phyloP scores from a whole-genome alignment of 2,888 invertebrate species.

The Trypoxylon attenuatum region DNA sequence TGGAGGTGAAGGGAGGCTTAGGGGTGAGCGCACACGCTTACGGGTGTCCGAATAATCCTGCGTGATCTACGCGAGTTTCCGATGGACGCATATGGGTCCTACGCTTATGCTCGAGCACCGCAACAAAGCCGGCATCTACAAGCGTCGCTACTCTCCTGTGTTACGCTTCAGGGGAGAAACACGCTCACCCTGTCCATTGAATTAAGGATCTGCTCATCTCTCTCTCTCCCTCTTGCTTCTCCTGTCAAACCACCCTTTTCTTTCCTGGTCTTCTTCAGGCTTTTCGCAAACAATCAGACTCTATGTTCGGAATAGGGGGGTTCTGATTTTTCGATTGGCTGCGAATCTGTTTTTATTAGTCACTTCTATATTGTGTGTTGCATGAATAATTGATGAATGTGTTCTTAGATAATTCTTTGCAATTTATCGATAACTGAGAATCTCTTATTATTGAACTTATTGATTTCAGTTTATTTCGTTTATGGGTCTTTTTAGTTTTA shows the following conservation, averaged over 20 bases:
- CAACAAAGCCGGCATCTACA: conserved; percentile 34
- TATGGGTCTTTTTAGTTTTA: too few relatives aligned
- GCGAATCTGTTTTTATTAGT: too few relatives aligned
- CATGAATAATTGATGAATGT: too few relatives aligned
- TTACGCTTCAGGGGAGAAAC: not conserved
- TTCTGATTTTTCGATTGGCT: too few relatives aligned
- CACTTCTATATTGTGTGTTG: too few relatives aligned
- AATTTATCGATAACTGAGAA: too few relatives aligned
- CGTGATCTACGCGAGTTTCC: conserved; percentile 61
- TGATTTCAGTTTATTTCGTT: too few relatives aligned
- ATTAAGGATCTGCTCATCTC: too few relatives aligned
- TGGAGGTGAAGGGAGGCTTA: too few relatives aligned
- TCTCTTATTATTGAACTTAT: too few relatives aligned
- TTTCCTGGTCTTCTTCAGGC: not conserved
- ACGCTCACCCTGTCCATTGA: not conserved
- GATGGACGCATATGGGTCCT: conserved; percentile 43
- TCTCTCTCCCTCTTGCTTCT: too few relatives aligned
- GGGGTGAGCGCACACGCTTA: conserved; percentile 1
- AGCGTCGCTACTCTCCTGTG: conserved; percentile 11
- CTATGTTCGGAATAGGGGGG: not conserved
- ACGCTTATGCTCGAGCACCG: conserved; percentile 47
- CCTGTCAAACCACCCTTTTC: not conserved
- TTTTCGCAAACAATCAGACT: not conserved
- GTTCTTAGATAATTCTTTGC: too few relatives aligned
- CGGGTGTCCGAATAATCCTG: conserved; percentile 61